phyloP scores from a whole-genome alignment of 2,797 vertebrate species.

The Synaphobranchus kaupii region DNA sequence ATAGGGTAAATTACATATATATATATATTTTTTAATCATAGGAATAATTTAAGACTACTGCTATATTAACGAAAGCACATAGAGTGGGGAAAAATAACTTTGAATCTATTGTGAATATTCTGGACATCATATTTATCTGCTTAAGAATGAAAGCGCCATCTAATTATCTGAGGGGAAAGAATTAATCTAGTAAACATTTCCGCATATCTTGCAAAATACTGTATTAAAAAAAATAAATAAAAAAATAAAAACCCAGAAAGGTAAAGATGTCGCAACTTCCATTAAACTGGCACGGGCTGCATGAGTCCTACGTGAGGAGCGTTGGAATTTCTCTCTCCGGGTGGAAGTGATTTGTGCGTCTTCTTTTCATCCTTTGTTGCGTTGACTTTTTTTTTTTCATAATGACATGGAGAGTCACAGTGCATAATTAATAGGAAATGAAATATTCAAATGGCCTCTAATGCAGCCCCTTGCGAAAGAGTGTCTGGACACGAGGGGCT shows the following conservation, averaged over 20 bases:
- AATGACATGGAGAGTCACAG: conserved; percentile 99
- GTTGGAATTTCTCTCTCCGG: conserved; percentile 91
- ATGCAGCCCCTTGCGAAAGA: conserved; percentile 93
- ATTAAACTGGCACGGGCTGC: conserved; percentile 89
- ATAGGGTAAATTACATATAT: background rate
- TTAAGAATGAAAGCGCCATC: conserved; percentile 62
- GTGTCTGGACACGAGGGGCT: conserved; percentile 89
- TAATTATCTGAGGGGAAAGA: conserved; percentile 64
- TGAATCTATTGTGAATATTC: conserved; percentile 59
- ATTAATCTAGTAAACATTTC: conserved; percentile 68
- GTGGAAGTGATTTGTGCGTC: conserved; percentile 85
- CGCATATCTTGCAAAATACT: conserved; percentile 81
- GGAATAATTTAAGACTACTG: conserved; percentile 41
- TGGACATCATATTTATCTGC: conserved; percentile 57
- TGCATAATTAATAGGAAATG: conserved; percentile 99
- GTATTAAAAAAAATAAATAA: conserved; percentile 82
- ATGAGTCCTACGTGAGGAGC: conserved; percentile 93
- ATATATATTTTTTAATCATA: conserved; percentile 18
- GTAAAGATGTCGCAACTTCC: conserved; percentile 90
- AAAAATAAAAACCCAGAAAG: conserved; percentile 76
- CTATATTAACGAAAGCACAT: conserved; percentile 44
- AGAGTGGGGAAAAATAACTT: conserved; percentile 40
- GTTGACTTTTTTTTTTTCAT: conserved; percentile 92
- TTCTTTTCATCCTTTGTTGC: conserved; percentile 99
- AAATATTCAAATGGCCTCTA: conserved; percentile 99